A percentile compares a stretch with the other conserved stretches of the same genome.
Conservation (phyloP, 2,888 invertebrate genomes). For the Antheraea yamamai region DNA sequence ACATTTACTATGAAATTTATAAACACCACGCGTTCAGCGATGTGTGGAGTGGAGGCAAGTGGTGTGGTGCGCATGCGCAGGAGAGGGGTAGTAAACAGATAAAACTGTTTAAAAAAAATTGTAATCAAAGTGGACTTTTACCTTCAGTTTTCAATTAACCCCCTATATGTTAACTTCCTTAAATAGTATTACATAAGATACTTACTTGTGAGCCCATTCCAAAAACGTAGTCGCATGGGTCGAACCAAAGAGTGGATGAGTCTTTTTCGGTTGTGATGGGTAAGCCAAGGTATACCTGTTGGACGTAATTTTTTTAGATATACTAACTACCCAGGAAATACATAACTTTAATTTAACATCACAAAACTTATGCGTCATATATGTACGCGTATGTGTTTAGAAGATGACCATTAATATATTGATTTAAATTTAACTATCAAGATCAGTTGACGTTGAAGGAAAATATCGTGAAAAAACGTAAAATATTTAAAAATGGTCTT, state of each 20-base stretch:
- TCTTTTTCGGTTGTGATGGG: slow-evolving; percentile 70
- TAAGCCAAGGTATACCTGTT: slow-evolving; percentile 73
- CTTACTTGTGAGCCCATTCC: slow-evolving; percentile 87
- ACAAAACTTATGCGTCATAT: background rate
- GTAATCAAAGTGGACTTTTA: too few species aligned
- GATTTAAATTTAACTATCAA: background rate
- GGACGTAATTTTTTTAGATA: slow-evolving; percentile 22
- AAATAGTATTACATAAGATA: background rate
- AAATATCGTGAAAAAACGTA: background rate
- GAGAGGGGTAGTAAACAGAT: too few species aligned
- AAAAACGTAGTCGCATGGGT: slow-evolving; percentile 85
- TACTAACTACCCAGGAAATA: background rate
- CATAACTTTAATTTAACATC: background rate
- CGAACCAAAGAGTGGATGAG: slow-evolving; percentile 86
- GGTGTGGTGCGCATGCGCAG: too few species aligned
- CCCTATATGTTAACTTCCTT: background rate
- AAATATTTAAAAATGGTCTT: too few species aligned
- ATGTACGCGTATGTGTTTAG: background rate
- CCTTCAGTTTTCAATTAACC: background rate
- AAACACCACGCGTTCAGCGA: too few species aligned
- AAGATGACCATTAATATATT: too few species aligned
- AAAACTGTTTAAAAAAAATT: too few species aligned
- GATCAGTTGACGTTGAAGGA: background rate
- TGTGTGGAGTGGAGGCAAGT: too few species aligned
- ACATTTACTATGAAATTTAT: too few species aligned